Evolutionary conservation across 2,113 vertebrate species (phyloP).

Genomic region (Myrmecobius fasciatus): DNA sequence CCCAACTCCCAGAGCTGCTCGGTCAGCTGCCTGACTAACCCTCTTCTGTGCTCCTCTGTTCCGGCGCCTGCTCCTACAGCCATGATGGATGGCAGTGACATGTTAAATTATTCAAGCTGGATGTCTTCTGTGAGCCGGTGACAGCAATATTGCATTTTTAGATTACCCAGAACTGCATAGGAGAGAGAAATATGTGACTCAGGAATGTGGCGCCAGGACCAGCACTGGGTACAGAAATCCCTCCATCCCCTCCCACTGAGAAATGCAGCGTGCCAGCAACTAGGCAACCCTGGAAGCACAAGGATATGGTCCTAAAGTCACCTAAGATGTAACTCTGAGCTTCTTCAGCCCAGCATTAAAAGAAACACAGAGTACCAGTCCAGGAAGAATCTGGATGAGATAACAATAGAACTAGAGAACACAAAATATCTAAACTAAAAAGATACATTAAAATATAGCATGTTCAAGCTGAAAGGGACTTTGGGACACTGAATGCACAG

Average conservation of each 20-base stretch:
- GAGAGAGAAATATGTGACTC: constrained; percentile 81
- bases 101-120: constrained; percentile 85
- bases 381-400: neutral
- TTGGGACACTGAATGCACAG: neutral
- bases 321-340: neutral
- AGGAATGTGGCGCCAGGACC: constrained; percentile 43
- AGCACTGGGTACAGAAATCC: constrained; percentile 1
- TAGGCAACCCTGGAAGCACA: neutral
- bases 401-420: neutral
- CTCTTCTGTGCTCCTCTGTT: neutral
- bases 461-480: neutral
- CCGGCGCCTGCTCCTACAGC: constrained; percentile 66
- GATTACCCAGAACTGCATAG: constrained; percentile 82
- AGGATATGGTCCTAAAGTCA: neutral
- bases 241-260: constrained; percentile 31
- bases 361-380: neutral
- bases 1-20: neutral
- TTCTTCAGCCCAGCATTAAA: neutral
- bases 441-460: neutral
- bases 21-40: constrained; percentile 40
- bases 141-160: constrained; percentile 87
- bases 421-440: neutral
- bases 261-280: constrained; percentile 58
- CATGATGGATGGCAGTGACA: constrained; percentile 88
- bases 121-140: constrained; percentile 82